Evolutionary conservation across 2,888 invertebrate species (phyloP).

Genomic region (Busseola fusca): DNA sequence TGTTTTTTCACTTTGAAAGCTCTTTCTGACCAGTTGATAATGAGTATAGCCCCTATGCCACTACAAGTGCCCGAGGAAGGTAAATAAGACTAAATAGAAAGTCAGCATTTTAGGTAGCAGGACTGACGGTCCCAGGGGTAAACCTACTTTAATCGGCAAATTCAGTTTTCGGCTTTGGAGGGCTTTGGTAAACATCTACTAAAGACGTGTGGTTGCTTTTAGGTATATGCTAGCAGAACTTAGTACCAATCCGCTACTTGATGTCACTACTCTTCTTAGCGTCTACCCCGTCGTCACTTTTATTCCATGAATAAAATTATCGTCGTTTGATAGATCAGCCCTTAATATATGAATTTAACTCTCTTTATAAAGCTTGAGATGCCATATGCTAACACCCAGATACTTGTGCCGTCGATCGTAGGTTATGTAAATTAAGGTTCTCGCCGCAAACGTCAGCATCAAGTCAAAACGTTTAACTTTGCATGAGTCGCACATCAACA

Average conservation of each 20-base stretch:
- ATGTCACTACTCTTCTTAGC: no score
- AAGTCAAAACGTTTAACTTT: background rate
- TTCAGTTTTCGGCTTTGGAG: no score
- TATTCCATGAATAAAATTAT: no score
- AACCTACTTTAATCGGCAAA: no score
- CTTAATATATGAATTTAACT: no score
- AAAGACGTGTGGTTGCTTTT: no score
- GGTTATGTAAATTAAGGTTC: background rate
- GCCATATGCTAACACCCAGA: background rate
- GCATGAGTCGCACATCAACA: conserved; percentile 8
- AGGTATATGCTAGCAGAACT: no score
- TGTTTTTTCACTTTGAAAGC: background rate
- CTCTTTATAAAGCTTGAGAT: background rate
- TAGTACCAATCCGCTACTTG: no score
- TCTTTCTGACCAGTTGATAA: background rate
- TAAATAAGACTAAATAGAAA: background rate
- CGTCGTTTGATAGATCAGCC: no score
- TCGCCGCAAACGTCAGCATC: background rate
- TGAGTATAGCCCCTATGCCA: background rate
- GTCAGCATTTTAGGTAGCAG: background rate
- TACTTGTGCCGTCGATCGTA: background rate
- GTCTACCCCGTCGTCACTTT: no score
- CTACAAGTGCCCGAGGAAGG: no score
- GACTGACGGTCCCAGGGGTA: background rate
- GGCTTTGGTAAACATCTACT: no score